Evolutionary conservation across 2,888 invertebrate species (phyloP).

Genomic region (Erebia palarica): DNA sequence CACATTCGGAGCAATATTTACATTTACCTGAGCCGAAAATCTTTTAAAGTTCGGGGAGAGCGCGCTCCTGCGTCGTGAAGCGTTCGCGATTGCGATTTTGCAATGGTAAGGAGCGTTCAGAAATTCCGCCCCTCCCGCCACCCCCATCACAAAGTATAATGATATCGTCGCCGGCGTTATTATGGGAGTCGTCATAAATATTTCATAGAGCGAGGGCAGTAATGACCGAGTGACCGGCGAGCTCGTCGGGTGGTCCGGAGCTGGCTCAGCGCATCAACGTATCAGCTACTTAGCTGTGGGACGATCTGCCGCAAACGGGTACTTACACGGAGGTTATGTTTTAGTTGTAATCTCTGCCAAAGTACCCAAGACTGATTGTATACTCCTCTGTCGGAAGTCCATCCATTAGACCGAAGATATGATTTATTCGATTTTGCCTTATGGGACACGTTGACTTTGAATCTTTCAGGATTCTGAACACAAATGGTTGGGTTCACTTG

Average conservation of each 20-base stretch:
- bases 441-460: background rate
- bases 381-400: background rate
- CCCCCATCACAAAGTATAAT: slow-evolving; percentile 84
- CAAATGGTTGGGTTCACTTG: no score
- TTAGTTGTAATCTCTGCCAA: slow-evolving; percentile 1
- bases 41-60: slow-evolving; percentile 50
- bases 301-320: background rate
- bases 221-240: slow-evolving; percentile 79
- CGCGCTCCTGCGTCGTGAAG: slow-evolving; percentile 52
- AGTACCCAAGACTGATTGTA: background rate
- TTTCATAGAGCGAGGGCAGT: slow-evolving; percentile 80
- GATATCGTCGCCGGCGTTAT: slow-evolving; percentile 81
- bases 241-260: slow-evolving; percentile 42
- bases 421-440: background rate
- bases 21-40: slow-evolving; percentile 63
- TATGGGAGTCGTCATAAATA: slow-evolving; percentile 82
- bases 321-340: slow-evolving; percentile 6
- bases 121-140: slow-evolving; percentile 81
- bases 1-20: slow-evolving; percentile 44
- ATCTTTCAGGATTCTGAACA: background rate
- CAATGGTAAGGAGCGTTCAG: slow-evolving; percentile 81
- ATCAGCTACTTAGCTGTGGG: background rate
- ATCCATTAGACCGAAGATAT: background rate
- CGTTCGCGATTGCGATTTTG: slow-evolving; percentile 73
- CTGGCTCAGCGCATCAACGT: background rate